Evolutionary conservation across 1,140 invertebrate species (phyloP).

Genomic region (Leguminivora glycinivorella): DNA sequence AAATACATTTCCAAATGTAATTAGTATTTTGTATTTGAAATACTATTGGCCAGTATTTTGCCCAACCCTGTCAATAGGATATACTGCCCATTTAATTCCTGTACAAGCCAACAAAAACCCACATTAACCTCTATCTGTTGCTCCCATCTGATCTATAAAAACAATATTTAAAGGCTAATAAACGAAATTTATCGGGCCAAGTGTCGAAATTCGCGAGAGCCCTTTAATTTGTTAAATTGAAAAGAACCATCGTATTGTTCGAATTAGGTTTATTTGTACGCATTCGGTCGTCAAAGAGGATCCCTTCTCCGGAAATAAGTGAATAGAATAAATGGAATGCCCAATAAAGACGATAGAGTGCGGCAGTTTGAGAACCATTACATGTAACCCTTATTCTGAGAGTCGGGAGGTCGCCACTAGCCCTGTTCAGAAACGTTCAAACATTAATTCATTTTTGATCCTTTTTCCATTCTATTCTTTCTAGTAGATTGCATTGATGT

Average conservation of each 20-base stretch:
- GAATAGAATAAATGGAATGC: slow-evolving; percentile 72
- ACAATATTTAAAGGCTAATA: slow-evolving; percentile 22
- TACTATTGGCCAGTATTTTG: no score
- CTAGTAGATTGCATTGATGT: not conserved
- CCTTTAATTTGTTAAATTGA: slow-evolving; percentile 73
- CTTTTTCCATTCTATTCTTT: slow-evolving; percentile 8
- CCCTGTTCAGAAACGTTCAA: no score
- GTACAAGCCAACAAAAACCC: not conserved
- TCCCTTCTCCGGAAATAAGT: slow-evolving; percentile 63
- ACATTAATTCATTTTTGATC: no score
- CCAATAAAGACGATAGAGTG: slow-evolving; percentile 61
- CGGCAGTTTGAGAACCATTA: slow-evolving; percentile 46
- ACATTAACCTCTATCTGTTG: slow-evolving; percentile 7
- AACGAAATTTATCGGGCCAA: slow-evolving; percentile 15
- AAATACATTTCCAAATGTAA: no score
- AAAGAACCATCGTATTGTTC: slow-evolving; percentile 69
- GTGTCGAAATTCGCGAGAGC: slow-evolving; percentile 30
- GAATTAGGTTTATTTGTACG: slow-evolving; percentile 68
- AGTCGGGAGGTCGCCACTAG: not conserved
- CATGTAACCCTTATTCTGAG: slow-evolving; percentile 19
- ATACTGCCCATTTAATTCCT: not conserved
- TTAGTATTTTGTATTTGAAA: no score
- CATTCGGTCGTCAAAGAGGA: slow-evolving; percentile 63
- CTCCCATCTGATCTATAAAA: slow-evolving; percentile 20
- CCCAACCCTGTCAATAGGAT: no score